Percentiles rank a stretch among this genome's conserved stretches.
Conservation (phyloP, 2,797 vertebrate genomes). For the Tachyglossus aculeatus region DNA sequence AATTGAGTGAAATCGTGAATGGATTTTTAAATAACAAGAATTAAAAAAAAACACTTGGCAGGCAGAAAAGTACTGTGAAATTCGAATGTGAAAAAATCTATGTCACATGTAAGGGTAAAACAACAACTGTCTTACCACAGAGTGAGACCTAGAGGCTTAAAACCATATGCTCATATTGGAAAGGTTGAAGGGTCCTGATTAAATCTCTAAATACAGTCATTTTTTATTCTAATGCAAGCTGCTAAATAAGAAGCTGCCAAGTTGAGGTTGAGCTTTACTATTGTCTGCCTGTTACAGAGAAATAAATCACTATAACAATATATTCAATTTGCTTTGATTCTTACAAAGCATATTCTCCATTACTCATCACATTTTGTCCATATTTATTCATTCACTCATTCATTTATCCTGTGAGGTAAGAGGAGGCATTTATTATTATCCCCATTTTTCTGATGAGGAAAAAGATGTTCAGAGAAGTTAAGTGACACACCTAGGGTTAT, state of each 20-base stretch:
- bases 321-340: no score
- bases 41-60: constrained; percentile 24
- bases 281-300: not conserved
- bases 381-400: no score
- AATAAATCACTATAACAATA: not conserved
- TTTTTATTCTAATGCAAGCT: constrained; percentile 6
- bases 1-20: constrained; percentile 45
- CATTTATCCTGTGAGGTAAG: no score
- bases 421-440: no score
- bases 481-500: no score
- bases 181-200: not conserved
- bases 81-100: not conserved
- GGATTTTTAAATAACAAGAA: constrained; percentile 42
- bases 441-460: no score
- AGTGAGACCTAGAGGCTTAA: not conserved
- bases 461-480: no score
- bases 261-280: not conserved
- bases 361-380: no score
- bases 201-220: not conserved
- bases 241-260: not conserved
- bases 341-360: no score
- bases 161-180: not conserved
- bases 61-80: constrained; percentile 23
- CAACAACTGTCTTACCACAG: not conserved
- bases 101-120: constrained; percentile 4